Base-by-base conservation (phyloP, 1,140 invertebrate genomes). In the Tachypleus tridentatus region DNA sequence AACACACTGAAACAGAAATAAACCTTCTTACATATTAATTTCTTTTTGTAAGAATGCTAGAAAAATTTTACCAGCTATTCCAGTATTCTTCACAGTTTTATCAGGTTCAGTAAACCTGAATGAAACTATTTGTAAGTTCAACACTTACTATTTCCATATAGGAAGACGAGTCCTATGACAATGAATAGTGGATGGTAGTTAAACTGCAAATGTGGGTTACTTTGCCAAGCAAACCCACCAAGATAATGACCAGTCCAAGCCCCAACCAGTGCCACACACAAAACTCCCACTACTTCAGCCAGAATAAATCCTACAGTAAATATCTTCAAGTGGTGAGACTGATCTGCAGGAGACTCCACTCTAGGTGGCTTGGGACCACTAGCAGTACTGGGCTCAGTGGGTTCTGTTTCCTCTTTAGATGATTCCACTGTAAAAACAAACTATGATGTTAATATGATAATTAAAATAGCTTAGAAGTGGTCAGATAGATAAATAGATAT, bases 131-230 rank as follows among this genome's bases (percentile, higher is more conserved):
- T 29, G 29, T 29, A 29, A 29, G 29, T 29, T 29, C 29, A 29
- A 29, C 29, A 73, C 81, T 80, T 80, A 91, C 89, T 86, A 81
- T 94, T 89, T 56, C 85, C 87, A 76, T 89, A 91, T 3, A 93
- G 76, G 76, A 88, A 92, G 5, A 95, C 82, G 73, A 95, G 79
- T 60, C 89, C 90, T 69, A 93, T 81, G 7, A 85, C 82, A 90
- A 94, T 93, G 51, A 92, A 82, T 0, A 93, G 77, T 3, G 91
- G 91, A 80, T 95, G 92, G 83, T 89, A 93, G 75, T 94, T 93
- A 70, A 95, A 95, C 75, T 91, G 80, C n/a, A 80, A 72, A 3
- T 69, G 66, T 4, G 85, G 84, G 74, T 86, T 74, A 4, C 79
- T 80, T 9, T 75, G 80, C 85, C 90, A 92, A 3, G 83, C 82